phyloP scores from a whole-genome alignment of 2,888 invertebrate species.

The Chouioia cunea region DNA sequence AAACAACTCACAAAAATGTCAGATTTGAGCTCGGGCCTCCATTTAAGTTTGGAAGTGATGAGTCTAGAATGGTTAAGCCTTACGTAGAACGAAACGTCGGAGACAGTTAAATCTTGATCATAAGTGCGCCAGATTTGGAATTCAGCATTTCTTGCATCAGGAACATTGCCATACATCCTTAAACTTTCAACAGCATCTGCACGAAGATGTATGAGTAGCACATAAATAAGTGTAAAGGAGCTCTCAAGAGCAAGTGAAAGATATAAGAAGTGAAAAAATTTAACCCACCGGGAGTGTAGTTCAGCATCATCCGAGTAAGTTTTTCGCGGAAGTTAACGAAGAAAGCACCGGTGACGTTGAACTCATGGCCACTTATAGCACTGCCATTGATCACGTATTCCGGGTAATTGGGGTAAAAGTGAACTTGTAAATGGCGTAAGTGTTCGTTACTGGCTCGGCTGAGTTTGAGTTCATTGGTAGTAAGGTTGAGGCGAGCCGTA shows the following conservation, averaged over 20 bases:
- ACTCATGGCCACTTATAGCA: slow-evolving; percentile 71
- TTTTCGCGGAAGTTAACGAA: slow-evolving; percentile 73
- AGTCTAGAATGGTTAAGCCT: slow-evolving; percentile 87
- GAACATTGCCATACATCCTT: slow-evolving; percentile 81
- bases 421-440: slow-evolving; percentile 71
- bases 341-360: slow-evolving; percentile 74
- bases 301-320: slow-evolving; percentile 76
- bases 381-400: slow-evolving; percentile 74
- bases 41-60: slow-evolving; percentile 82
- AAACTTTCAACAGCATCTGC: slow-evolving; percentile 76
- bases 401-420: slow-evolving; percentile 70
- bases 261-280: too few relatives aligned
- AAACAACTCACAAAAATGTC: slow-evolving; percentile 71
- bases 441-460: slow-evolving; percentile 67
- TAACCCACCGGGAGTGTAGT: slow-evolving; percentile 76
- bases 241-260: background rate
- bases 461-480: slow-evolving; percentile 75
- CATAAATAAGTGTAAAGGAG: slow-evolving; percentile 11
- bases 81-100: slow-evolving; percentile 83
- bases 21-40: slow-evolving; percentile 81
- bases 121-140: slow-evolving; percentile 87
- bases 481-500: slow-evolving; percentile 71
- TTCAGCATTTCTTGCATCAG: slow-evolving; percentile 81
- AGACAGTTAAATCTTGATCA: slow-evolving; percentile 79
- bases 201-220: slow-evolving; percentile 48